Base-by-base conservation (phyloP, 1,140 invertebrate genomes). In the Zaprionus camerounensis region DNA sequence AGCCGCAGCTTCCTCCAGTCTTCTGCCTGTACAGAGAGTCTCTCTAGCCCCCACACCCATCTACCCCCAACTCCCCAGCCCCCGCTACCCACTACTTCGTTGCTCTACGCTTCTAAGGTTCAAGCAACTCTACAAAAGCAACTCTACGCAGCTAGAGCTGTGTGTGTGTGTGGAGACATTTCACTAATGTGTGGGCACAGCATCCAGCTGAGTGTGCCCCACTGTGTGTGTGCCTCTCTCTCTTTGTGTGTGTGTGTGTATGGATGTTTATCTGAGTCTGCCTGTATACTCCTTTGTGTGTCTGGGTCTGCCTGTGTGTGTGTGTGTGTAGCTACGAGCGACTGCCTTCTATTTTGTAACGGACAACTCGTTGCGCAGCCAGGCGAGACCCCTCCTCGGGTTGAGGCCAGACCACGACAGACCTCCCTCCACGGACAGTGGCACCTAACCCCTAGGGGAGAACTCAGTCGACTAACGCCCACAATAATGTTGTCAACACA, bases 401-500 rank as follows among this genome's bases (percentile, higher is more conserved):
- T 7, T n/a, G 38, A 41, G 38, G 2, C 15, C n/a, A 41, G 38
- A 41, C 5, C 38, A 15, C 38, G n/a, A 7, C 15, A 41, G 38
- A 41, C 38, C 38, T 34, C 38, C 38, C 38, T 41, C 38, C 15
- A 41, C 38, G 13, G 15, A n/a, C 38, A 41, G 15, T n/a, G 38
- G 38, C 38, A 34, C 31, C n/a, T 7, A 41, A n/a, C 15, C 15
- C 38, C 38, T n/a, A n/a, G 13, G n/a, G 38, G n/a, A 41, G 38
- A 5, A 2, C 15, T 15, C 38, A 17, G 13, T 22, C 44, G n/a
- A 49, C 44, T 49, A 71, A 64, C 55, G 63, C 56, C 66, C 51
- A 38, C 82, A 82, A 88, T 75, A 83, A 78, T 90, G 81, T 90
- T 88, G 85, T 82, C 85, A 90, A 88, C 81, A 75, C 79, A 82